These are phyloP conservation scores for Eilema sororculum DNA, from an alignment of 2,888 invertebrate genomes.

Conservation along the genomic window DNA sequence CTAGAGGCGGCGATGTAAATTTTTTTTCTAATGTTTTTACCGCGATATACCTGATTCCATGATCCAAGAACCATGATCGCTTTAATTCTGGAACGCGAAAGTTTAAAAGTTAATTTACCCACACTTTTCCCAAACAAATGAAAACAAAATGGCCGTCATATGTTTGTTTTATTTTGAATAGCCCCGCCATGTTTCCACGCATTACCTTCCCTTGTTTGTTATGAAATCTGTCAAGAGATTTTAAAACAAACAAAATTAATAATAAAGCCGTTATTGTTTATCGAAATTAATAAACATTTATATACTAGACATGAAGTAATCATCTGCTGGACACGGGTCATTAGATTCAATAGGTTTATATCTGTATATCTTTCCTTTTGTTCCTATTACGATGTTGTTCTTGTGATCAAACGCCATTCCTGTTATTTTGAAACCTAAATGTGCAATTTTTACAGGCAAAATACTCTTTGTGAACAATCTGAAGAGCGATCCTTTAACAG, in stretches of 20 bases:
- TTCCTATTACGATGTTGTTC: slow-evolving; percentile 78
- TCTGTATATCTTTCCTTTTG: slow-evolving; percentile 81
- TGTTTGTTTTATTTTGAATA: neutral
- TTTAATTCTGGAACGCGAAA: too few relatives aligned
- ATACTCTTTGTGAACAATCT: slow-evolving; percentile 70
- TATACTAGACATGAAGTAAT: slow-evolving; percentile 80
- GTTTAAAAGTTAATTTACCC: too few relatives aligned
- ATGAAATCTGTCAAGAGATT: slow-evolving; percentile 5
- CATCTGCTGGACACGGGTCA: slow-evolving; percentile 79
- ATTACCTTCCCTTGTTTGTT: slow-evolving; percentile 9
- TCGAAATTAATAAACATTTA: slow-evolving; percentile 43
- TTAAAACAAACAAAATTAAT: slow-evolving; percentile 11
- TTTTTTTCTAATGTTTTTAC: neutral
- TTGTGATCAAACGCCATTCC: slow-evolving; percentile 75
- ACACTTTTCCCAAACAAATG: slow-evolving; percentile 1
- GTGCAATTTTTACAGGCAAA: slow-evolving; percentile 75
- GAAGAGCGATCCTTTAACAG: slow-evolving; percentile 77
- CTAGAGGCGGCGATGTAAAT: slow-evolving; percentile 4
- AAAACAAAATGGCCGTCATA: neutral
- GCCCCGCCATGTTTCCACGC: slow-evolving; percentile 2
- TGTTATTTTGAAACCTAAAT: slow-evolving; percentile 79
- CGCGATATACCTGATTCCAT: too few relatives aligned
- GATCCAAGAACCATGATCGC: too few relatives aligned
- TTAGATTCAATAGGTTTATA: slow-evolving; percentile 74
- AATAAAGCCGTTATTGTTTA: slow-evolving; percentile 5